These are phyloP conservation scores for Antennarius maculatus DNA, from an alignment of 2,797 vertebrate genomes.

Conservation along the genomic window DNA sequence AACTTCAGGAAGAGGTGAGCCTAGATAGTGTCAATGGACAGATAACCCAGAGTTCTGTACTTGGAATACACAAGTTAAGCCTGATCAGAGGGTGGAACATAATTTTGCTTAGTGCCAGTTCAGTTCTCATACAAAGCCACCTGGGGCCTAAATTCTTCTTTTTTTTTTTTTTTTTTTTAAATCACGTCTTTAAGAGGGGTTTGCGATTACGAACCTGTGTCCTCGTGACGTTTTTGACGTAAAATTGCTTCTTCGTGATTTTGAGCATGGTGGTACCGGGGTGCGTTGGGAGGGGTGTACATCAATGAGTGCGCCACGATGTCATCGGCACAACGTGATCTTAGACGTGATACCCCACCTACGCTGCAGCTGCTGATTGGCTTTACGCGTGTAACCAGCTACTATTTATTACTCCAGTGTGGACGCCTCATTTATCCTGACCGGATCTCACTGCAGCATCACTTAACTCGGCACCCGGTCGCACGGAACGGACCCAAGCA, in stretches of 20 bases:
- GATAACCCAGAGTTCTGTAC: slow-evolving; percentile 1
- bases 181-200: not conserved
- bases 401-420: slow-evolving; percentile 75
- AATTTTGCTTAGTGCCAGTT: not conserved
- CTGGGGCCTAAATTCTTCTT: too few relatives aligned
- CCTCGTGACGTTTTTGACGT: slow-evolving; percentile 34
- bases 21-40: not conserved
- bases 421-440: slow-evolving; percentile 57
- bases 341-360: slow-evolving; percentile 73
- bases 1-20: slow-evolving; percentile 20
- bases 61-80: too few relatives aligned
- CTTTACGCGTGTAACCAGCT: slow-evolving; percentile 74
- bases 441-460: slow-evolving; percentile 56
- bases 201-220: slow-evolving; percentile 1
- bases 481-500: slow-evolving; percentile 36
- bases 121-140: not conserved
- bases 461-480: slow-evolving; percentile 40
- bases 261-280: slow-evolving; percentile 7
- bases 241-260: not conserved
- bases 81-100: not conserved
- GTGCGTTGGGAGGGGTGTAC: slow-evolving; percentile 31
- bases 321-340: slow-evolving; percentile 54
- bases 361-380: slow-evolving; percentile 82
- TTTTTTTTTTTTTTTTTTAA: too few relatives aligned
- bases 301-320: slow-evolving; percentile 60